These are phyloP conservation scores for Hofmannophila pseudospretella DNA, from an alignment of 2,888 invertebrate genomes.

Conservation along the genomic window DNA sequence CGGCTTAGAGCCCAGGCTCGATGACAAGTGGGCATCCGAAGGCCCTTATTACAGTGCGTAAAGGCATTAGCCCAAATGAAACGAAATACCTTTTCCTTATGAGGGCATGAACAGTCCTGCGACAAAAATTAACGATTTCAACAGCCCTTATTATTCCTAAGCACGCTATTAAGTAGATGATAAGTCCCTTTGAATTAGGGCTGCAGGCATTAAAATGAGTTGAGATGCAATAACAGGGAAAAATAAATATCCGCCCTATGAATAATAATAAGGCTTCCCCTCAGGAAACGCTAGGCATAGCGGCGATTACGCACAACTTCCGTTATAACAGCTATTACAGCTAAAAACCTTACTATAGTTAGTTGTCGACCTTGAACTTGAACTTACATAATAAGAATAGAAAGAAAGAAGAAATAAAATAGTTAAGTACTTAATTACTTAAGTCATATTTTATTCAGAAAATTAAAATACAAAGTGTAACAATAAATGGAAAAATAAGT, in stretches of 20 bases:
- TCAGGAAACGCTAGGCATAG: conserved; percentile 38
- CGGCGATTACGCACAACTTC: conserved; percentile 42
- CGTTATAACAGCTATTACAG: too few relatives aligned
- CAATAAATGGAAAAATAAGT: too few relatives aligned
- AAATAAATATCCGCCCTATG: conserved; percentile 37
- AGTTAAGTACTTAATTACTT: too few relatives aligned
- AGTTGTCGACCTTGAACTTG: too few relatives aligned
- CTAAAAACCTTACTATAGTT: too few relatives aligned
- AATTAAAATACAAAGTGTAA: too few relatives aligned
- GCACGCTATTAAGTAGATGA: conserved; percentile 19
- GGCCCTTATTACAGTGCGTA: background rate
- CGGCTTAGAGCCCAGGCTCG: background rate
- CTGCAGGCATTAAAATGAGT: conserved; percentile 28
- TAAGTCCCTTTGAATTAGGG: conserved; percentile 33
- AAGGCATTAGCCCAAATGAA: background rate
- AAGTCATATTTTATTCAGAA: too few relatives aligned
- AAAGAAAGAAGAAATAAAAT: too few relatives aligned
- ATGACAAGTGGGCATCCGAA: background rate
- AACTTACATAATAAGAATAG: too few relatives aligned
- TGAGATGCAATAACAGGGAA: conserved; percentile 21
- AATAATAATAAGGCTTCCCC: conserved; percentile 45
- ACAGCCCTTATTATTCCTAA: conserved; percentile 15
- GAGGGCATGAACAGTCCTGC: conserved; percentile 6
- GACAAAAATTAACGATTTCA: conserved; percentile 10
- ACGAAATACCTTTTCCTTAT: too few relatives aligned